Evolutionary conservation across 2,888 invertebrate species (phyloP), one percentile per base, ranked within the genome.

Genomic region (Brachylomia viminalis): DNA sequence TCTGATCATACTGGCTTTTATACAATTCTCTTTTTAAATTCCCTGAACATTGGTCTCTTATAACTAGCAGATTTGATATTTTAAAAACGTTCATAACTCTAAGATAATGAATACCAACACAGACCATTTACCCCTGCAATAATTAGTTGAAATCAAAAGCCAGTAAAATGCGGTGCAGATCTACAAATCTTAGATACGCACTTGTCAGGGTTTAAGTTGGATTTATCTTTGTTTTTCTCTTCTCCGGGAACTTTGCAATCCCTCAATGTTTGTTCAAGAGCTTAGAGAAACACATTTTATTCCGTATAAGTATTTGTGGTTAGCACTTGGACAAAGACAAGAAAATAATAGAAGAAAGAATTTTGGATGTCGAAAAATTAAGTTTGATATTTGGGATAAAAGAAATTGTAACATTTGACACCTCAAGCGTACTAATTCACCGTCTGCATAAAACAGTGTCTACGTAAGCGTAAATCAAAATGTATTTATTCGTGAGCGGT

Each of bases 401-500:
- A 90, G n/a, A 58, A 77, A 86, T 75, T 72, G 49, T 86, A 81
- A 86, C 89, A 91, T 93, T 93, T 93, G 92, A 92, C 92, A 94
- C 93, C 91, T 94, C 93, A 86, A 92, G 91, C 92, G 93, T 91
- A 92, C 93, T 96, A 95, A 96, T 96, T 95, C 93, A 87, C 91
- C 61, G 94, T 94, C 95, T 94, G 93, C 91, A 93, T 92, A 94
- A 94, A 93, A 93, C 92, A 92, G 88, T 91, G 94, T 91, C 91
- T 92, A 91, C 91, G 92, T 92, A 90, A 90, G 94, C 94, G 92
- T 93, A 95, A 96, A 96, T 96, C 96, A 96, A 95, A 96, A 96
- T 96, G 96, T 96, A 96, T 96, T 96, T 96, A 96, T 96, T 96
- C 96, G 90, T 90, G 91, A 90, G 92, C 92, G 92, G 95, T 93